Percentiles rank a stretch among this genome's conserved stretches.
Conservation (phyloP, 2,113 vertebrate genomes). For the Eulacestoma nigropectus region DNA sequence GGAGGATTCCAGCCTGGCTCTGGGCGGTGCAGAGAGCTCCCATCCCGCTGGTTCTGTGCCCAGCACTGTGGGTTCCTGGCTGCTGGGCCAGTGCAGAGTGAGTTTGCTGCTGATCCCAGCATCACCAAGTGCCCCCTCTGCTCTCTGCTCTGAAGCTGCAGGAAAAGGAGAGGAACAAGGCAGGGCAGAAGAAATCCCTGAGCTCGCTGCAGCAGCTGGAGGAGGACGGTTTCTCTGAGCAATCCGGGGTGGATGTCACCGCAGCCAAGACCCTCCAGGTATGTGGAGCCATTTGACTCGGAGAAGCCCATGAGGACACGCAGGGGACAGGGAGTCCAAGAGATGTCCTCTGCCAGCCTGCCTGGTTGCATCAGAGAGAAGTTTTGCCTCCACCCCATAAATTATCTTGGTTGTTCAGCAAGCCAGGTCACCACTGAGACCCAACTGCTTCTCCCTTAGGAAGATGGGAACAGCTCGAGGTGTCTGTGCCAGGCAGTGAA, state of each 20-base stretch:
- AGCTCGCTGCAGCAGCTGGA: slow-evolving; percentile 39
- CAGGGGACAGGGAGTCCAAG: background rate
- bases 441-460: background rate
- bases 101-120: background rate
- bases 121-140: background rate
- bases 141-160: background rate
- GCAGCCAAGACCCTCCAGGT: slow-evolving; percentile 23
- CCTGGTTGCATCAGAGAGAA: background rate
- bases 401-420: background rate
- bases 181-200: slow-evolving; percentile 61
- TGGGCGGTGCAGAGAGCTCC: background rate
- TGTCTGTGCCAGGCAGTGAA: background rate
- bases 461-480: background rate
- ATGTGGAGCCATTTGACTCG: accelerated
- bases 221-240: background rate
- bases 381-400: background rate
- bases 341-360: background rate
- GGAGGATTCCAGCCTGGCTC: background rate
- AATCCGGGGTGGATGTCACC: background rate
- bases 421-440: background rate
- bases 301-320: background rate
- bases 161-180: slow-evolving; percentile 64
- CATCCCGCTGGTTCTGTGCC: background rate
- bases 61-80: background rate
- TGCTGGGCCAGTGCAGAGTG: accelerated